Evolutionary conservation across 2,888 invertebrate genomes (phyloP).

Genomic region (Asteroscopus sphinx): DNA sequence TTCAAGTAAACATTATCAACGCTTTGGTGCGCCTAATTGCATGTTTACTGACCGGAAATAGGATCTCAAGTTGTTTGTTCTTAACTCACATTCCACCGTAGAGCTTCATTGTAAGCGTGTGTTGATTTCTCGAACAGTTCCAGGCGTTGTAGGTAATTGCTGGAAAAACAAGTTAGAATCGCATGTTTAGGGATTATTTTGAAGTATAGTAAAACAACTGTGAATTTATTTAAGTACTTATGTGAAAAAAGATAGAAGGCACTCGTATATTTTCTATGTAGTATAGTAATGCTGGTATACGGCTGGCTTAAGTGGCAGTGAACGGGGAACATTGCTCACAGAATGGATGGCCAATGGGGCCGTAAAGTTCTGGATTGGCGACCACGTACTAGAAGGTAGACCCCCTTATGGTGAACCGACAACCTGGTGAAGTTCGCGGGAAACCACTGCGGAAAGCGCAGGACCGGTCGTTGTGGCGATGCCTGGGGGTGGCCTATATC

Average conservation of each 20-base stretch:
- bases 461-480: too few relatives aligned
- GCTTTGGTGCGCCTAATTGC: slow-evolving; percentile 66
- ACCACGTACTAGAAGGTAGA: too few relatives aligned
- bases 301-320: too few relatives aligned
- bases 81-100: slow-evolving; percentile 84
- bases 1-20: slow-evolving; percentile 65
- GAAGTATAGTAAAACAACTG: slow-evolving; percentile 13
- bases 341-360: too few relatives aligned
- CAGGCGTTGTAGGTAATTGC: slow-evolving; percentile 84
- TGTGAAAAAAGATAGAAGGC: background rate
- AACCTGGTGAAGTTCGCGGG: too few relatives aligned
- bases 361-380: too few relatives aligned
- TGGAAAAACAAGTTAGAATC: slow-evolving; percentile 60
- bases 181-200: slow-evolving; percentile 11
- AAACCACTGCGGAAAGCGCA: too few relatives aligned
- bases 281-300: too few relatives aligned
- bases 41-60: slow-evolving; percentile 67
- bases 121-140: slow-evolving; percentile 85
- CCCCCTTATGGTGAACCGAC: too few relatives aligned
- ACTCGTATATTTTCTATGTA: too few relatives aligned
- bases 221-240: background rate
- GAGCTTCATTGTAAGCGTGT: slow-evolving; percentile 83
- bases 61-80: slow-evolving; percentile 65
- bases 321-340: too few relatives aligned
- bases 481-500: too few relatives aligned